Evolutionary conservation across 2,797 vertebrate species (phyloP).

Genomic region (Nannoperca obscura): DNA sequence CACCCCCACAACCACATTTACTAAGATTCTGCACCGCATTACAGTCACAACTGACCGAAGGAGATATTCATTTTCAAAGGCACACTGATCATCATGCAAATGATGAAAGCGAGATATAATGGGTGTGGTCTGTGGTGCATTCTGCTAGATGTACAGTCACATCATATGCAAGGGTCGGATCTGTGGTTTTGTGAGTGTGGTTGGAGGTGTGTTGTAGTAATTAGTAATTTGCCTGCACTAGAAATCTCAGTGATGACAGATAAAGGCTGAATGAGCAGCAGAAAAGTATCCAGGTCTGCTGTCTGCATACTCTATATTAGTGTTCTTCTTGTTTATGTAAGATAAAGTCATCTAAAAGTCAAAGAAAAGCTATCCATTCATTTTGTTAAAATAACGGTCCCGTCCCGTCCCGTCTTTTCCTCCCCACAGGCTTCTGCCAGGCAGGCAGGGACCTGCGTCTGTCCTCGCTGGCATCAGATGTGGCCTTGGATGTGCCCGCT

Average conservation of each 20-base stretch:
- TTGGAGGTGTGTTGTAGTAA: not conserved
- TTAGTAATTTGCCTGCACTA: not conserved
- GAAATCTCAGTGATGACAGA: not conserved
- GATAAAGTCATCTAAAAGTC: not conserved
- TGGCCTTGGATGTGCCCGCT: slow-evolving; percentile 88
- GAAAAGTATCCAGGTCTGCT: not conserved
- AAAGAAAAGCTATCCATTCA: not conserved
- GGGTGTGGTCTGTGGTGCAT: not conserved
- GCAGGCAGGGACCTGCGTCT: slow-evolving; percentile 94
- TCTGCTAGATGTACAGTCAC: not conserved
- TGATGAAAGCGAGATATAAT: not conserved
- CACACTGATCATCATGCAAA: not conserved
- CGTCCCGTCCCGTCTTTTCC: not conserved
- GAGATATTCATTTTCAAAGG: not conserved
- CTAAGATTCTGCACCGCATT: not conserved
- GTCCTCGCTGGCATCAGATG: slow-evolving; percentile 87
- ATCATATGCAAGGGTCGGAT: not conserved
- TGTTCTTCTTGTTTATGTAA: not conserved
- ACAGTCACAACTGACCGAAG: not conserved
- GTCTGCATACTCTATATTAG: not conserved
- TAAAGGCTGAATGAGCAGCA: not conserved
- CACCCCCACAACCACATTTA: not conserved
- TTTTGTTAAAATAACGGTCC: slow-evolving; percentile 3
- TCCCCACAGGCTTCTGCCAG: slow-evolving; percentile 91
- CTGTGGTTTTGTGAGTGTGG: not conserved